Conservation (phyloP, 2,113 vertebrate species). For the Genyomyrus donnyi region DNA sequence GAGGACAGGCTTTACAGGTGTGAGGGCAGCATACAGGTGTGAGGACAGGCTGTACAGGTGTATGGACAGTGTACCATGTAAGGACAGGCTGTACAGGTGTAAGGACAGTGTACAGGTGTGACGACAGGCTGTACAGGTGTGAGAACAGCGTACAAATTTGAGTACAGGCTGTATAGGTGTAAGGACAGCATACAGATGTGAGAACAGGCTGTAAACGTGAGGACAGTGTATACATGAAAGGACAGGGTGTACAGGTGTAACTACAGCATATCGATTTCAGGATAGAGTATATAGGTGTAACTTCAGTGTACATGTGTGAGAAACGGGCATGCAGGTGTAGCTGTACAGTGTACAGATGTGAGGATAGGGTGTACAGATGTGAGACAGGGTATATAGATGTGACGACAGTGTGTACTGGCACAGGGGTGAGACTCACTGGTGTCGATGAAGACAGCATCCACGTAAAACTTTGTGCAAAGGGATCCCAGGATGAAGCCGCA, state of each 20-base stretch:
- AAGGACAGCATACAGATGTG: neutral
- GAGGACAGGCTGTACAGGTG: neutral
- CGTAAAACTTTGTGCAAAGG: constrained; percentile 65
- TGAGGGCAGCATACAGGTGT: neutral
- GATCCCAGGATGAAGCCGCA: constrained; percentile 66
- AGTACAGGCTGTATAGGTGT: neutral
- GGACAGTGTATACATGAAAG: neutral
- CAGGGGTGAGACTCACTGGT: constrained; percentile 49
- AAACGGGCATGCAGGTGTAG: neutral
- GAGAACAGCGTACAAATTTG: neutral
- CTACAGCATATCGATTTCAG: neutral
- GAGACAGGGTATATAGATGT: neutral
- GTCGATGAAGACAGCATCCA: constrained; percentile 66
- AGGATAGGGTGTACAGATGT: neutral
- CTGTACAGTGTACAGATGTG: neutral
- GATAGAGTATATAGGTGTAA: neutral
- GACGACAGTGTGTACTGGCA: neutral
- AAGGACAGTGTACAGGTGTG: neutral
- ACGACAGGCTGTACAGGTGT: neutral
- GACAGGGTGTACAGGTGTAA: neutral
- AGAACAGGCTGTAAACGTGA: neutral
- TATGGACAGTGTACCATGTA: neutral
- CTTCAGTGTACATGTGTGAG: neutral
- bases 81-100: neutral
- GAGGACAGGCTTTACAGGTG: neutral